Base-by-base conservation (phyloP, 2,797 vertebrate genomes). In the Meda fulgida region DNA sequence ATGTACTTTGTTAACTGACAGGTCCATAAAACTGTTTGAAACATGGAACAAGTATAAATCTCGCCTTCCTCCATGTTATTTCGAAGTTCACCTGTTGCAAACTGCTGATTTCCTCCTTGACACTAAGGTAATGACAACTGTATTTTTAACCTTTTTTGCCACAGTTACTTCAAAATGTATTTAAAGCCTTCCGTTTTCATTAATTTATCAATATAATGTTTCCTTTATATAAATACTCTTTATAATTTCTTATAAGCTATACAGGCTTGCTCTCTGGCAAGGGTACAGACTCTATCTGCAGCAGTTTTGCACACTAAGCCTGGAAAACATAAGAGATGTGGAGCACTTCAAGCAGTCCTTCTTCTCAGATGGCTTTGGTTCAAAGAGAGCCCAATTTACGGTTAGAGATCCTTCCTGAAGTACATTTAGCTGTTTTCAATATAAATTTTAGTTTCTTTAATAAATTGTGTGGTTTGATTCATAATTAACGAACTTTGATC, bases 21-120 rank as follows among this genome's bases (percentile, higher is more conserved):
- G 98, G 91, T 93, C 95, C 86, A 96, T 93, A 80, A 89, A 91
- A 71, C 92, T 98, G 55, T 95, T 97, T 93, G 95, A 96, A 80
- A 96, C 97, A 90, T 96, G 97, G 97, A 96, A 92, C 91, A 97
- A 96, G 85, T 99, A 97, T 65, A 96, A 96, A 88, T 91, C 94
- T 87, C 94, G 95, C 75, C 93, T 99, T 80, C 98, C 98, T 7
- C 84, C 85, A 1, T 92, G 88, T 89, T 96, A 96, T 88, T 99
- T 96, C 86, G 93, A 95, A 36, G 95, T 97, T 88, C 95, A 94
- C 78, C 94, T 98, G 89, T 79, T 99, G 91, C 92, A 95, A 90
- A 92, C 96, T 83, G 97, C 97, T 87, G 97, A 98, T 93, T 94
- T 94, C 81, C 97, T 99, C 63, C 92, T 83, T 90, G 93, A 94